phyloP scores from a whole-genome alignment of 2,113 vertebrate species.

The Lepus europaeus region DNA sequence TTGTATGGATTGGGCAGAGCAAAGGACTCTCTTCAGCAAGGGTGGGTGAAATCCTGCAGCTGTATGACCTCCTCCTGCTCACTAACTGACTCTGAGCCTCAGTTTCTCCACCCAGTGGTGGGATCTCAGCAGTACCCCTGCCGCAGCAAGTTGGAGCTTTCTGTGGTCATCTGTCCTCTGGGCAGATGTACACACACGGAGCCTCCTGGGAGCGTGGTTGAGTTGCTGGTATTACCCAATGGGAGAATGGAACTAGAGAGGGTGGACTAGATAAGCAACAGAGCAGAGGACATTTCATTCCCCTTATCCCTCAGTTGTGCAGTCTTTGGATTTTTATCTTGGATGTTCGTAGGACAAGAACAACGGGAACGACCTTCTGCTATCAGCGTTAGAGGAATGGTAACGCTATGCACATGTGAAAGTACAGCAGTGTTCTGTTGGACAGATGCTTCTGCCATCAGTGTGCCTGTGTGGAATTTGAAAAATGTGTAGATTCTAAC shows the following conservation, averaged over 20 bases:
- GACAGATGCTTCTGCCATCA: neutral
- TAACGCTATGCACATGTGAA: neutral
- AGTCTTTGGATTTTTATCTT: neutral
- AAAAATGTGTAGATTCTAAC: neutral
- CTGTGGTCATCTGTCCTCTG: neutral
- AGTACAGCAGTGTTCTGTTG: neutral
- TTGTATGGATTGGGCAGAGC: neutral
- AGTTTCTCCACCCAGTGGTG: neutral
- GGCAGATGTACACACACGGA: neutral
- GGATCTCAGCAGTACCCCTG: neutral
- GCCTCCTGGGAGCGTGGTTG: neutral
- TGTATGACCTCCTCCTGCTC: neutral
- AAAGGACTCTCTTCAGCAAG: neutral
- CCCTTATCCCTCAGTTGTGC: neutral
- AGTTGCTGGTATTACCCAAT: neutral
- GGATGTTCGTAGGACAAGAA: conserved; percentile 21
- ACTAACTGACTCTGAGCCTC: neutral
- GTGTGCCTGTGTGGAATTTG: neutral
- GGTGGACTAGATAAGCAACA: neutral
- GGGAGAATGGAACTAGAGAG: neutral
- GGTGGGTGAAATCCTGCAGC: neutral
- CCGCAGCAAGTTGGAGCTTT: neutral
- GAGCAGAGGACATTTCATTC: neutral
- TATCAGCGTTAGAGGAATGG: conserved; percentile 5
- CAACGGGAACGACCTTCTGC: neutral